Base-by-base conservation (phyloP, 2,113 vertebrate genomes). In the Emydura subglobosa region DNA sequence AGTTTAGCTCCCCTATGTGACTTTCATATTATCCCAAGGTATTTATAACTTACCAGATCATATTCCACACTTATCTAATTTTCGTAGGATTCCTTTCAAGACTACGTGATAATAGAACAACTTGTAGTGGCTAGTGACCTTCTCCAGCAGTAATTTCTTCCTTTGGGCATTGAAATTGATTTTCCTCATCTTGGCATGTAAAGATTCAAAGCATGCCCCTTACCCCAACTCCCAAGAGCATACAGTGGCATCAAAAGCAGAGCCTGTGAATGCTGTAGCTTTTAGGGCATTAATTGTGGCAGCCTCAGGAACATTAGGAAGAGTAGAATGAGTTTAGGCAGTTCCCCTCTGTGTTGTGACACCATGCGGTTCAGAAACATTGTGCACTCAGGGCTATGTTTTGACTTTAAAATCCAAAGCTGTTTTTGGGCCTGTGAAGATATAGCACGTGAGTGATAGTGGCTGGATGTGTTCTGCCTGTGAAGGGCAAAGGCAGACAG, bases 141-240 rank as follows among this genome's bases (percentile, higher is more conserved):
- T 92, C 93, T 96, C 89, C 80, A 97, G 95, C 54, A 85, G 91
- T 97, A 97, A 98, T 98, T 97, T 98, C 93, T 93, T 97, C 97
- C 97, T 90, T 87, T 96, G 98, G 96, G 97, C 90, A 79, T 79
- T 92, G 94, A 51, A 96, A 98, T 98, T 29, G 96, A 98, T 98
- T 98, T 98, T 97, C 85, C 90, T 97, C 94, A 12, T 97, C 61
- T 90, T 96, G 95, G 92, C 55, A 76, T 79, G 80, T 47, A 84
- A 97, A 96, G 93, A 98, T 93, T 96, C 97, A 86, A 88, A 97
- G 95, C 10, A 2, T 91, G 94, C 93, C 96, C 95, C 95, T 94
- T 96, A 94, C 94, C 96, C 96, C 83, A n/a, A 50, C 39, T 97
- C 92, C 97, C 96, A 42, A 0, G 96, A 97, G 97, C 65, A 54